Base-by-base conservation (phyloP, 2,888 invertebrate genomes). In the Atrina japonica region DNA sequence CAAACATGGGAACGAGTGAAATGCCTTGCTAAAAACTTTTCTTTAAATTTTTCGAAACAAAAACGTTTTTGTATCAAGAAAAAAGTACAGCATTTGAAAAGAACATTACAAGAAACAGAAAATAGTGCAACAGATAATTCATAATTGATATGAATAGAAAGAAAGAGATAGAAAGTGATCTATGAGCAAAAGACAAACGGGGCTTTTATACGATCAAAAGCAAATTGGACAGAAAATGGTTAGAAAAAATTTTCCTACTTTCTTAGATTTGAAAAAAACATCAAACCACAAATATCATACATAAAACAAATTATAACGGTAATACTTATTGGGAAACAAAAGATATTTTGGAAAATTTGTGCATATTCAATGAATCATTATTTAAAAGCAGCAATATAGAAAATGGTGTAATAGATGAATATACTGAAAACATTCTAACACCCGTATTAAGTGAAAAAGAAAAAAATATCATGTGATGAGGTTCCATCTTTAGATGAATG, bases 301-400 rank as follows among this genome's bases (percentile, higher is more conserved):
- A 30, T n/a, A 40, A 63, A 63, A 2, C 52, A 14, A 50, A 63
- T n/a, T 21, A 63, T 14, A 41, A 30, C 7, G 35, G 25, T 14
- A 21, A 6, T 1, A 41, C 2, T 29, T 6, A 1, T 11, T n/a
- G 18, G 30, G 14, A 30, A 35, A 40, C 30, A n/a, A 30, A 49
- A 16, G 60, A 43, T 3, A 60, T 60, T 27, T 25, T 60, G 18
- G 21, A 60, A 7, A 30, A 41, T 11, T 9, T 58, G n/a, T n/a
- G n/a, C n/a, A n/a, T 2, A 41, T 30, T n/a, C 7, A n/a, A 41
- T 58, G 16, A 21, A 41, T 41, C 25, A 23, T 41, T 21, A 41
- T 23, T 18, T 18, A 41, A 5, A 41, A 41, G 11, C 3, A 30
- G 14, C 11, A 21, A n/a, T 23, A 41, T 7, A 11, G 21, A 14